phyloP scores from a whole-genome alignment of 2,888 invertebrate species.

The Salpingus planirostris region DNA sequence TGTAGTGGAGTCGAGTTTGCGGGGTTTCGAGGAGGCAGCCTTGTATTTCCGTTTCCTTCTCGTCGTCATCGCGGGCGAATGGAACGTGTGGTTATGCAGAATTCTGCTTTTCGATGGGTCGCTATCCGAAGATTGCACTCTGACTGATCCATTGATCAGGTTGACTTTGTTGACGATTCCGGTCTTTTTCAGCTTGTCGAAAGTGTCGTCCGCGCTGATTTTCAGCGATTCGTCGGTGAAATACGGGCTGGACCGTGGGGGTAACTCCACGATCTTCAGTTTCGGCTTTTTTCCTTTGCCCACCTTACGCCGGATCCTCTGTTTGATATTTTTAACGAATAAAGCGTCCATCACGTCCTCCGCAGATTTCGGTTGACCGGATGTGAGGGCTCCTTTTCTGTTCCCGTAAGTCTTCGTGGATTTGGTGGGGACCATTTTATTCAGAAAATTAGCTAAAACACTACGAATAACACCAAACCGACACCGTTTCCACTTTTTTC shows the following conservation, averaged over 20 bases:
- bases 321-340: slow-evolving; percentile 7
- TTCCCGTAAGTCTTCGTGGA: slow-evolving; percentile 6
- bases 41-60: not conserved
- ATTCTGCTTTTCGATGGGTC: slow-evolving; percentile 2
- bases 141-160: slow-evolving; percentile 3
- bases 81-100: not conserved
- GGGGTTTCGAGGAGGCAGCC: too few species aligned
- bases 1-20: not conserved
- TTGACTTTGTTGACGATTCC: slow-evolving; percentile 11
- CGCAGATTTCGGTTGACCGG: slow-evolving; percentile 2
- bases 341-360: slow-evolving; percentile 8
- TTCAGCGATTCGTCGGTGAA: slow-evolving; percentile 21
- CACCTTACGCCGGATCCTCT: too few species aligned
- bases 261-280: slow-evolving; percentile 5
- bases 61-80: slow-evolving; percentile 6
- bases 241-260: slow-evolving; percentile 4
- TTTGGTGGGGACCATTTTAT: too few species aligned
- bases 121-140: slow-evolving; percentile 6
- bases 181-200: slow-evolving; percentile 24
- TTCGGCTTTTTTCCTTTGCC: slow-evolving; percentile 3
- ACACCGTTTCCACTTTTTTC: too few species aligned
- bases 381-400: not conserved
- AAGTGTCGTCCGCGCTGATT: slow-evolving; percentile 22
- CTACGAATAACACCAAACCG: too few species aligned
- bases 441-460: too few species aligned